Evolutionary conservation across 2,113 vertebrate genomes (phyloP).

Genomic region (Psephotus haematonotus): DNA sequence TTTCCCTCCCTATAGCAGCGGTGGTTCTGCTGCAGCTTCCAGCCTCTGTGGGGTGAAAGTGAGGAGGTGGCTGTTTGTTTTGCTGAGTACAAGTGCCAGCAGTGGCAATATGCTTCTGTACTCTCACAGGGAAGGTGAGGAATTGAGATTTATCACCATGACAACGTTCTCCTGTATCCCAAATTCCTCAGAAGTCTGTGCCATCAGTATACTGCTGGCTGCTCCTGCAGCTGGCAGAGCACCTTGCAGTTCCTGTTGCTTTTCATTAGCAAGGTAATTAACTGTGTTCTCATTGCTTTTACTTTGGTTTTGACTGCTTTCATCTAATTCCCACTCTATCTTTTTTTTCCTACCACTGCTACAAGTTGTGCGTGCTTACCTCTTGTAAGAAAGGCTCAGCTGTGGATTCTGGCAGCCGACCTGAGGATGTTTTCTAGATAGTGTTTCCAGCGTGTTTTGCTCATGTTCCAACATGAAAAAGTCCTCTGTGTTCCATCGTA

Average conservation of each 20-base stretch:
- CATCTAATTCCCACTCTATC: not conserved
- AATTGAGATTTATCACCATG: not conserved
- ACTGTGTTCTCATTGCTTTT: not conserved
- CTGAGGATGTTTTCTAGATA: not conserved
- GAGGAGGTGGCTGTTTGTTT: not conserved
- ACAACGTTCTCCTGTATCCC: not conserved
- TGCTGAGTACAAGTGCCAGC: not conserved
- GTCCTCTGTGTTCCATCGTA: not conserved
- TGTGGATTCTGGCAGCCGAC: not conserved
- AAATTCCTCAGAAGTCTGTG: not conserved
- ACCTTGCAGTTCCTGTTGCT: not conserved
- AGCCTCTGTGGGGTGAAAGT: not conserved
- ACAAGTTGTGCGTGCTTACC: not conserved
- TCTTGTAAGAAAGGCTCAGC: not conserved
- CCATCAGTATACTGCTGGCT: not conserved
- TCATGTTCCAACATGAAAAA: not conserved
- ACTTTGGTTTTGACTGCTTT: not conserved
- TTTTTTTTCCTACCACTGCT: not conserved
- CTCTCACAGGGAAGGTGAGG: not conserved
- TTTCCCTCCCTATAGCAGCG: not conserved
- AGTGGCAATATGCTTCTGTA: not conserved
- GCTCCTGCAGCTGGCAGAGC: not conserved
- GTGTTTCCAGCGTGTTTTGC: not conserved
- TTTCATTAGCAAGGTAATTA: not conserved
- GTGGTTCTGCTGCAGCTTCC: not conserved